Evolutionary conservation across 2,113 vertebrate genomes (phyloP), one percentile per base, ranked within the genome.

Genomic region (Scatophagus argus): DNA sequence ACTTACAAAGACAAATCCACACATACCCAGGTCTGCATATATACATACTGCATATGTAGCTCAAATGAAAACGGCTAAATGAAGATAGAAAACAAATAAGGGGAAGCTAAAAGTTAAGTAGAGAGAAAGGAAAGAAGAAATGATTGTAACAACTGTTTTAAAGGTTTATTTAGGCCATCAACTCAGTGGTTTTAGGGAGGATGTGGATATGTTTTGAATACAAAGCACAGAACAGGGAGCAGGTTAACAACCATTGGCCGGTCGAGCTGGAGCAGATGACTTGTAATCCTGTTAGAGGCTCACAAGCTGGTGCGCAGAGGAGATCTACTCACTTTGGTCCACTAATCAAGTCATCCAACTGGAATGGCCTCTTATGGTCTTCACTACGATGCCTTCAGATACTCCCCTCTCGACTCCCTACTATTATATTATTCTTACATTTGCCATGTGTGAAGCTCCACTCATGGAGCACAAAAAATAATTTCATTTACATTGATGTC

Each of bases 201-300:
- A 43, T 5, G 6, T n/a, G 17, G 25, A 44, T 47, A 16, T 19
- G 25, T 64, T 74, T 55, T 68, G 23, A 56, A 74, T 27, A 75
- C 65, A 81, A 55, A 64, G 60, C 72, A 46, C 34, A 82, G 49
- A 76, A 49, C 23, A 52, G 38, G 47, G 65, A 52, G 54, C 56
- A 63, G 70, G 67, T 34, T 69, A 67, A 68, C 70, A 60, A n/a
- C 51, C 43, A 31, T 25, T 49, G 74, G 80, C 82, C 51, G 66
- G 56, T 36, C 46, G 74, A 86, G 83, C 85, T 49, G 72, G 23
- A 88, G 85, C 84, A 85, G 83, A 84, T 88, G 80, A 87, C 80
- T 68, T 27, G 34, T 89, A 85, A 91, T 91, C 90, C 83, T 77
- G 84, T 89, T 89, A 87, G 52, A 65, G 69, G 82, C 68, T 90